phyloP scores from a whole-genome alignment of 2,113 vertebrate genomes.

The Pseudorasbora parva region DNA sequence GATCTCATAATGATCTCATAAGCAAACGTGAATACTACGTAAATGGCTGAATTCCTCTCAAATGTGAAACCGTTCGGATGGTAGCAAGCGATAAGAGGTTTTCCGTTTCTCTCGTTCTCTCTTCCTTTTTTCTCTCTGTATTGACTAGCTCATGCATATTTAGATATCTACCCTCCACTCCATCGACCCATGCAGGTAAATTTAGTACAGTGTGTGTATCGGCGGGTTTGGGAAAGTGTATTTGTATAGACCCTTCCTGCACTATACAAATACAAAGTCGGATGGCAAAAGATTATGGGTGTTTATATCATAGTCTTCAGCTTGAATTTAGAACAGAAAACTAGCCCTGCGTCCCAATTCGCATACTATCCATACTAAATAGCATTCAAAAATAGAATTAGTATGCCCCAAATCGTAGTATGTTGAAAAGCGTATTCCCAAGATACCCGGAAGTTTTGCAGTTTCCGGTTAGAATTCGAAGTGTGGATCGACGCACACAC shows the following conservation, averaged over 20 bases:
- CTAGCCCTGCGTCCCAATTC: too few species aligned
- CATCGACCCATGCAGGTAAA: conserved; percentile 23
- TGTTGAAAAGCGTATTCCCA: too few species aligned
- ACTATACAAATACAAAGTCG: too few species aligned
- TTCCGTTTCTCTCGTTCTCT: background rate
- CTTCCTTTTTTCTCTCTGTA: background rate
- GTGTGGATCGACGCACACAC: too few species aligned
- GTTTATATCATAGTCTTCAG: background rate
- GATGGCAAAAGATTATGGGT: conserved; percentile 25
- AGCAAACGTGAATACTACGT: background rate
- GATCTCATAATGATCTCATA: background rate
- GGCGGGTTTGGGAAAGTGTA: background rate
- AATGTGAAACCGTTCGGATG: background rate
- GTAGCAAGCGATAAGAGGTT: background rate
- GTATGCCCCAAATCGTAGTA: too few species aligned
- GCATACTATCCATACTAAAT: too few species aligned
- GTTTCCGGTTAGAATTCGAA: too few species aligned
- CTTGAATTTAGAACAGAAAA: background rate
- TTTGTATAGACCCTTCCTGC: conserved; percentile 13
- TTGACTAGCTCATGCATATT: conserved; percentile 29
- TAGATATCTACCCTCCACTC: conserved; percentile 21
- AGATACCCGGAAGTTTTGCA: too few species aligned
- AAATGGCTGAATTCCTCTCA: conserved; percentile 3
- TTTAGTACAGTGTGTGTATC: conserved; percentile 23
- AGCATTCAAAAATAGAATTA: too few species aligned